phyloP scores from a whole-genome alignment of 2,113 vertebrate genomes.

The Urocolius indicus region DNA sequence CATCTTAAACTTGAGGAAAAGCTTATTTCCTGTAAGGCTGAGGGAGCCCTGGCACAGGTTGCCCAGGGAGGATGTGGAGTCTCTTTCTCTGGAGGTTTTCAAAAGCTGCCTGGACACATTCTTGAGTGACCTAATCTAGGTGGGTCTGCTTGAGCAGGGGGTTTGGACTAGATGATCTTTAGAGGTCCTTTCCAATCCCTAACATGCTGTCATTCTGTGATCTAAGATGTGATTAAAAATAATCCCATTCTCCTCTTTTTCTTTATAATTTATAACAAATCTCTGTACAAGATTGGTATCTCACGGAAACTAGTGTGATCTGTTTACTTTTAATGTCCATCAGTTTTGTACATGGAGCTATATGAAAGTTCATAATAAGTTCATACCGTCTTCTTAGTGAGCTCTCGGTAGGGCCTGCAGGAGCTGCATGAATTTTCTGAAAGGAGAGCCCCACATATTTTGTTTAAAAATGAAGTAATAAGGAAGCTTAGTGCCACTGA shows the following conservation, averaged over 20 bases:
- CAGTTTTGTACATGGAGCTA: background rate
- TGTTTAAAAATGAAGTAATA: background rate
- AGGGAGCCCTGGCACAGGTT: no score
- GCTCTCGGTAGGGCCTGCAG: background rate
- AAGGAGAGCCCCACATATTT: background rate
- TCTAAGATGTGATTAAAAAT: background rate
- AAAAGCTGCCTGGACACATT: no score
- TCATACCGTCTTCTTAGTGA: background rate
- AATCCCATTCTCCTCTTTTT: background rate
- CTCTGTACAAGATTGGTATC: background rate
- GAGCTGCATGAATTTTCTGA: background rate
- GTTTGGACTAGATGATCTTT: no score
- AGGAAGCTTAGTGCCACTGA: background rate
- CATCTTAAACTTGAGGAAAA: no score
- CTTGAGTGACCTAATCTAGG: no score
- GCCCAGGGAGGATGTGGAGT: no score
- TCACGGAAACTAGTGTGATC: fast-evolving
- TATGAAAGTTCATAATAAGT: background rate
- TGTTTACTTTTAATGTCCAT: background rate
- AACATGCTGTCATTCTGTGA: no score
- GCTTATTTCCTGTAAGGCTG: no score
- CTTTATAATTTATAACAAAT: background rate
- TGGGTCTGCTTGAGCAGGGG: no score
- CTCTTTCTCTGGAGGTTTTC: no score
- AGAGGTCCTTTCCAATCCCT: no score